Evolutionary conservation across 2,797 vertebrate genomes (phyloP).

Genomic region (Sorex maritimensis): DNA sequence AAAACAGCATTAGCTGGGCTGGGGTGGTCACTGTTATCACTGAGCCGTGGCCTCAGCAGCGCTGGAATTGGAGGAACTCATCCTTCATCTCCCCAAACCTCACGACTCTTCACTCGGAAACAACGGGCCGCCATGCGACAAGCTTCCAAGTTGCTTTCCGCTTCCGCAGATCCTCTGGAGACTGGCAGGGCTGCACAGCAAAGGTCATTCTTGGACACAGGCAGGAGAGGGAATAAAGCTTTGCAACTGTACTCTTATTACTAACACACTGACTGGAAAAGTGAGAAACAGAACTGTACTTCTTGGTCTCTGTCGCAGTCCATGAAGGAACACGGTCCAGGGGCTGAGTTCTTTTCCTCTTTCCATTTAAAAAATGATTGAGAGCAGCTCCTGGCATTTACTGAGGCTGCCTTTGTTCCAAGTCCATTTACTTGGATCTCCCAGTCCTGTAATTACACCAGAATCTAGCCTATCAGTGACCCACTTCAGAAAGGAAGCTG

Average conservation of each 20-base stretch:
- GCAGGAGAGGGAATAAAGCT: background rate
- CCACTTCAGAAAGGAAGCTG: background rate
- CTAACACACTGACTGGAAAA: background rate
- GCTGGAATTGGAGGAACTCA: no score
- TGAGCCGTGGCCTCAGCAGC: no score
- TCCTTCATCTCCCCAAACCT: no score
- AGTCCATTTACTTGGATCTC: background rate
- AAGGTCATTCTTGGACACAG: background rate
- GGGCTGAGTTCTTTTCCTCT: background rate
- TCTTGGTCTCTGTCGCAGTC: background rate
- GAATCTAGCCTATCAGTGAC: background rate
- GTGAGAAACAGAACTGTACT: background rate
- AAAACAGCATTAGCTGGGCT: background rate
- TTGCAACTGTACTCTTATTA: background rate
- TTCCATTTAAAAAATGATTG: background rate
- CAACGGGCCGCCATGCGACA: background rate
- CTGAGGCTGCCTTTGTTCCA: slow-evolving; percentile 12
- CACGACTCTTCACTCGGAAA: no score
- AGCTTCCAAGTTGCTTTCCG: background rate
- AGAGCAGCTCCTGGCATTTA: background rate
- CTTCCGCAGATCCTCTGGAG: background rate
- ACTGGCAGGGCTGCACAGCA: background rate
- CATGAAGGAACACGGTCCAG: background rate
- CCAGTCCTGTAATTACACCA: slow-evolving; percentile 6
- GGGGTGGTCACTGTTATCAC: no score